These are phyloP conservation scores for Apamea epomidion DNA, from an alignment of 2,888 invertebrate genomes.

Conservation along the genomic window DNA sequence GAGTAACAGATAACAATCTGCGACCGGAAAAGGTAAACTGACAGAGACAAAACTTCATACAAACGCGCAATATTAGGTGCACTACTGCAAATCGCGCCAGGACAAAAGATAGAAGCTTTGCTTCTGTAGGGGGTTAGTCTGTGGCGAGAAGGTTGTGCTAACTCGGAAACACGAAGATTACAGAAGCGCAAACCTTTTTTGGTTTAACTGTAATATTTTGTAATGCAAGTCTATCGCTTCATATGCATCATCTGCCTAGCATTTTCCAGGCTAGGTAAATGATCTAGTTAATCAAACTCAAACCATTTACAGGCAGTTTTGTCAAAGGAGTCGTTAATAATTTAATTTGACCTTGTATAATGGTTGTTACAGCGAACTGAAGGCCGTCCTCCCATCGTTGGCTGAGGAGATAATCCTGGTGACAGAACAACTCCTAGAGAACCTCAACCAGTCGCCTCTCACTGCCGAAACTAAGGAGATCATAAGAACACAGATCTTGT, in stretches of 20 bases:
- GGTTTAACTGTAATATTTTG: background rate
- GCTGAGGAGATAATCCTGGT: slow-evolving; percentile 94
- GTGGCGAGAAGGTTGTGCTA: background rate
- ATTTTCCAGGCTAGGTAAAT: background rate
- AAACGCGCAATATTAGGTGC: background rate
- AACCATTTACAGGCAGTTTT: background rate
- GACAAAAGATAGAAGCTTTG: background rate
- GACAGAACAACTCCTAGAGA: slow-evolving; percentile 92
- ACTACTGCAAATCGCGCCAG: background rate
- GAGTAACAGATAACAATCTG: background rate
- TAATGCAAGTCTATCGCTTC: background rate
- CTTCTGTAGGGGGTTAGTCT: background rate
- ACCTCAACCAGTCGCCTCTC: slow-evolving; percentile 90
- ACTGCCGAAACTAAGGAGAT: slow-evolving; percentile 90
- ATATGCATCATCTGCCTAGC: too few species aligned
- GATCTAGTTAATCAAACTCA: background rate
- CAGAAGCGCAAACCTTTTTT: background rate
- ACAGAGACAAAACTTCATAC: background rate
- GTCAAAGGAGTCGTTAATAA: background rate
- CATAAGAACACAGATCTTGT: slow-evolving; percentile 92
- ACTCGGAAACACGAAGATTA: background rate
- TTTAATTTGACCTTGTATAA: background rate
- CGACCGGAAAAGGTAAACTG: background rate
- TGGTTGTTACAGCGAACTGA: slow-evolving; percentile 88
- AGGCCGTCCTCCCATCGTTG: slow-evolving; percentile 91